Percentiles rank a stretch among this genome's conserved stretches.
These are phyloP conservation scores for Ranitomeya variabilis DNA, from an alignment of 2,113 vertebrate species.

Conservation along the genomic window DNA sequence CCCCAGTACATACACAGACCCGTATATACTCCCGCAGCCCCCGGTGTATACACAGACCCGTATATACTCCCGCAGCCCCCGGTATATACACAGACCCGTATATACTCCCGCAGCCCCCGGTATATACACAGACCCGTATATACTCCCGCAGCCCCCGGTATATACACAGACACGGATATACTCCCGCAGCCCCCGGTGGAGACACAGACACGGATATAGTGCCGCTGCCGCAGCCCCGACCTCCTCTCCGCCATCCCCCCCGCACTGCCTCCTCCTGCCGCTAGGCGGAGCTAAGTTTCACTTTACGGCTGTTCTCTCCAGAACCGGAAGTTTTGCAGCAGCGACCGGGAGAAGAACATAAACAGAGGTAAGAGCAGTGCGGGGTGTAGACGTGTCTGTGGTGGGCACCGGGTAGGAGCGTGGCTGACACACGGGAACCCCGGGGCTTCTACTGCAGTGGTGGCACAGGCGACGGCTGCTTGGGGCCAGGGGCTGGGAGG, in stretches of 20 bases:
- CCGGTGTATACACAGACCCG: too few species aligned
- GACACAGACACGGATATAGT: too few species aligned
- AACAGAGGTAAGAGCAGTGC: constrained; percentile 26
- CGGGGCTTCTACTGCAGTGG: neutral
- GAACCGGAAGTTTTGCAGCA: constrained; percentile 55
- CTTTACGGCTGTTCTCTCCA: constrained; percentile 34
- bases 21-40: too few species aligned
- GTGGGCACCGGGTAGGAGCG: neutral
- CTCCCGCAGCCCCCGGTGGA: too few species aligned
- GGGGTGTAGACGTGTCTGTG: neutral
- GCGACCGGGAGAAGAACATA: constrained; percentile 47
- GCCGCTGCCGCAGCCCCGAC: too few species aligned
- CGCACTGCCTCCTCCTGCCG: constrained; percentile 5
- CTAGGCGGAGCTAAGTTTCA: constrained; percentile 1
- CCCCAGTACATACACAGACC: too few species aligned
- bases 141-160: too few species aligned
- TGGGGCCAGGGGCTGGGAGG: neutral
- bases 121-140: too few species aligned
- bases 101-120: too few species aligned
- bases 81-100: too few species aligned
- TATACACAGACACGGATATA: too few species aligned
- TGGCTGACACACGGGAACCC: neutral
- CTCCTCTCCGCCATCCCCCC: neutral
- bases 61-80: too few species aligned
- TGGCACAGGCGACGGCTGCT: neutral